Percentiles rank a stretch among this genome's conserved stretches.
These are phyloP conservation scores for Crotalus viridis DNA, from an alignment of 2,113 vertebrate genomes.

Conservation along the genomic window DNA sequence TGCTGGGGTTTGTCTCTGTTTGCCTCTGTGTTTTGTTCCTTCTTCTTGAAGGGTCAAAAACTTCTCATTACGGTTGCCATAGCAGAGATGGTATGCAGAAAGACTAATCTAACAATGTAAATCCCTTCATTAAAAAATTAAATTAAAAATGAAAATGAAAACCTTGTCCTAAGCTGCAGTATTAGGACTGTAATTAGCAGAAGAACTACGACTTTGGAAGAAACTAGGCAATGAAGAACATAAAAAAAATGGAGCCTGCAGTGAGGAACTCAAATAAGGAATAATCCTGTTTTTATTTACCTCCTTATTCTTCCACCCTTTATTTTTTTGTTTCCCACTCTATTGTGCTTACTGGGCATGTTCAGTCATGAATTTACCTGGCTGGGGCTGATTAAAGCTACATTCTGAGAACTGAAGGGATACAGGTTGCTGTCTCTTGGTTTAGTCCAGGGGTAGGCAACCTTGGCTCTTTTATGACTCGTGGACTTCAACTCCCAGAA, in stretches of 20 bases:
- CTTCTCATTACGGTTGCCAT: conserved; percentile 5
- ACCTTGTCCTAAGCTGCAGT: conserved; percentile 16
- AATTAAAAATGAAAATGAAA: background rate
- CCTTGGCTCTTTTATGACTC: no score
- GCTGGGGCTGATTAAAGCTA: background rate
- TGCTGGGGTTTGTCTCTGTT: background rate
- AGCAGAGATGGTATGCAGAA: background rate
- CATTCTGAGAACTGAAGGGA: background rate
- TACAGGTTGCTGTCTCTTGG: background rate
- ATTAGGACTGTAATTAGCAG: background rate
- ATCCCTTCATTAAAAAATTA: conserved; percentile 4
- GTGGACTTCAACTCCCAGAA: no score
- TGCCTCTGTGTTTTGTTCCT: background rate
- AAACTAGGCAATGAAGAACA: background rate
- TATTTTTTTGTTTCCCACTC: background rate
- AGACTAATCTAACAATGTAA: conserved; percentile 10
- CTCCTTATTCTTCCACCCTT: background rate
- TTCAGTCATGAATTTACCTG: background rate
- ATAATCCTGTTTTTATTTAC: background rate
- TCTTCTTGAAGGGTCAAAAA: background rate
- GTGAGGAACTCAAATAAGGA: background rate
- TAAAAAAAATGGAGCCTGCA: background rate
- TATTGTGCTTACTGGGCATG: background rate
- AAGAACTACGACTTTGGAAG: conserved; percentile 1
- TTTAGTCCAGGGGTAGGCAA: background rate